Percentiles rank a stretch among this genome's conserved stretches.
These are phyloP conservation scores for Trichomalopsis sarcophagae DNA, from an alignment of 1,140 invertebrate species.

Conservation along the genomic window DNA sequence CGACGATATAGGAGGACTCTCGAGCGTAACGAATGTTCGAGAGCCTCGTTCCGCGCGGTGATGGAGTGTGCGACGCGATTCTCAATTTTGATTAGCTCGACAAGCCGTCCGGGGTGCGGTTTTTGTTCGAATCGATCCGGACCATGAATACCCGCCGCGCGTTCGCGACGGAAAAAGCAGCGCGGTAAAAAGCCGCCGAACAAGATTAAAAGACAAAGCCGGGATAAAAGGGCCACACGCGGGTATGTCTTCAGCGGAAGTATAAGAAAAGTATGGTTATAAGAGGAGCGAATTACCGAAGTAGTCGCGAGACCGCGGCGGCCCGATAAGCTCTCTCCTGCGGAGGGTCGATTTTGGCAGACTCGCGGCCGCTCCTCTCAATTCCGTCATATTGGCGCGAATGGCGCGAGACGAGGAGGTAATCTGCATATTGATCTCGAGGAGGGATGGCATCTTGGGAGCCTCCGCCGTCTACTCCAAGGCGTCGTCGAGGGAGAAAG, in stretches of 20 bases:
- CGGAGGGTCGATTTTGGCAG: conserved; percentile 50
- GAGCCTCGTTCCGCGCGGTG: background rate
- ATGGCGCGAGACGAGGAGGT: conserved; percentile 62
- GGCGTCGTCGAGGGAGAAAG: background rate
- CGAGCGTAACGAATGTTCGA: no score
- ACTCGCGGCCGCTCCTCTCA: conserved; percentile 59
- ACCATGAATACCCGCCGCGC: no score
- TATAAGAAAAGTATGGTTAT: conserved; percentile 15
- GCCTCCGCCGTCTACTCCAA: conserved; percentile 13
- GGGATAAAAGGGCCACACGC: background rate
- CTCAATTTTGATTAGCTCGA: background rate
- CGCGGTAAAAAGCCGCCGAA: background rate
- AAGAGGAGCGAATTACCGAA: conserved; percentile 32
- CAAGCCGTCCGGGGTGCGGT: background rate
- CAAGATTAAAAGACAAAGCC: conserved; percentile 10
- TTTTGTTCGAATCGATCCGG: no score
- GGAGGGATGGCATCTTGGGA: conserved; percentile 58
- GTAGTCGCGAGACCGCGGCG: background rate
- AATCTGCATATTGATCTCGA: conserved; percentile 68
- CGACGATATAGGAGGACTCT: no score
- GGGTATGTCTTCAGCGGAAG: background rate
- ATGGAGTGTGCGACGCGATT: background rate
- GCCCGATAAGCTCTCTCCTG: background rate
- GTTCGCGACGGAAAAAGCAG: background rate
- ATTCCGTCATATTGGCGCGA: conserved; percentile 66